Base-by-base conservation (phyloP, 2,888 invertebrate genomes). In the Anarsia innoxiella region DNA sequence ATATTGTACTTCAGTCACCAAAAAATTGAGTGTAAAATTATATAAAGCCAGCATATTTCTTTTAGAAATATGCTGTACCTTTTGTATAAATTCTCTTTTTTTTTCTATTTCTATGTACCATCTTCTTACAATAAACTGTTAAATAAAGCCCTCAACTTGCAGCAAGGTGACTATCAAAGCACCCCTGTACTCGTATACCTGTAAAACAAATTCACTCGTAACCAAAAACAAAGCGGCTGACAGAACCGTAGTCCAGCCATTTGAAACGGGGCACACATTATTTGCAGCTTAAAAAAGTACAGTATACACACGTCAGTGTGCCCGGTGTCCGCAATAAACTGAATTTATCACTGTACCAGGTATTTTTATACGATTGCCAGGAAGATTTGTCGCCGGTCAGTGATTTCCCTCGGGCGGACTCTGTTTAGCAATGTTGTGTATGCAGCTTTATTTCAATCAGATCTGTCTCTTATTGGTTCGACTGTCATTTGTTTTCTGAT, bases 321-420 rank as follows among this genome's bases (percentile, higher is more conserved):
- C 40, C 53, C 54, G 44, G 49, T 49, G 58, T 55, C 59, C 54
- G 68, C 69, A 61, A 66, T 74, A 70, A 71, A 68, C 48, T 51
- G 54, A 63, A 74, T 73, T 74, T 73, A 72, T 66, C 59, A 54
- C 56, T 43, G 55, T 37, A 25, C 42, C 47, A 56, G 54, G 64
- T 70, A 66, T 65, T 66, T 68, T 67, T 55, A 51, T 54, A 48
- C 59, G 66, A 66, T 66, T 59, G 50, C 49, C 28, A 51, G 48
- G 48, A 62, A 71, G 73, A 74, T 74, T 74, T 75, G 72, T 72
- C 71, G 66, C 44, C 46, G 45, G 40, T 47, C 58, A 31, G 50
- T 71, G 73, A 76, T 75, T 76, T 75, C 76, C 76, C 76, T 12
- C 0, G 67, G 57, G 76, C 32, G 36, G 49, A 31, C 43, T 69